Conservation (phyloP, 2,113 vertebrate species). For the Tricholaema leucomelas region DNA sequence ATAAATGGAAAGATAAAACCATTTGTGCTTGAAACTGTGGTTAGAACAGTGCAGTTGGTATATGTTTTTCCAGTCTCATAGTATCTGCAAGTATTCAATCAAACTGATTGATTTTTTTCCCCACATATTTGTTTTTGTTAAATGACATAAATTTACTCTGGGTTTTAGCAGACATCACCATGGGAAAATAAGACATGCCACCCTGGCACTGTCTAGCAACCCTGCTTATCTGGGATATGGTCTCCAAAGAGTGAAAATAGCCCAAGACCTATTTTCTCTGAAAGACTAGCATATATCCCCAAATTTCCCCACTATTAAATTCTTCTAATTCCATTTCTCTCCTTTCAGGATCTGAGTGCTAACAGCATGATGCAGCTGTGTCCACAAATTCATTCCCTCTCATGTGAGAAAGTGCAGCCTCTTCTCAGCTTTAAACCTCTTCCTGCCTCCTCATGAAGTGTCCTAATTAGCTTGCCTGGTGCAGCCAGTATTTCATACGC, state of each 20-base stretch:
- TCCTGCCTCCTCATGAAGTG: background rate
- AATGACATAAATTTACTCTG: background rate
- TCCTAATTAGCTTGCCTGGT: background rate
- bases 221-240: background rate
- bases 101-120: background rate
- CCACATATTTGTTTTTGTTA: background rate
- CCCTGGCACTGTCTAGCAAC: background rate
- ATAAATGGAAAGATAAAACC: conserved; percentile 31
- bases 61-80: background rate
- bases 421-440: background rate
- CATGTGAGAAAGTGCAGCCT: background rate
- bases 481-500: background rate
- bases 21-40: background rate
- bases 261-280: background rate
- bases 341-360: background rate
- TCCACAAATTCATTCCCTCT: background rate
- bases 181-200: background rate
- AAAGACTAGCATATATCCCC: background rate
- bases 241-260: background rate
- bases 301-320: background rate
- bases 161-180: background rate
- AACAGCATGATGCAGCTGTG: background rate
- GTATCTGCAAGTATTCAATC: background rate
- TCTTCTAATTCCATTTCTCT: background rate
- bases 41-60: background rate